phyloP scores from a whole-genome alignment of 2,888 invertebrate genomes.

The Allophyes oxyacanthae region DNA sequence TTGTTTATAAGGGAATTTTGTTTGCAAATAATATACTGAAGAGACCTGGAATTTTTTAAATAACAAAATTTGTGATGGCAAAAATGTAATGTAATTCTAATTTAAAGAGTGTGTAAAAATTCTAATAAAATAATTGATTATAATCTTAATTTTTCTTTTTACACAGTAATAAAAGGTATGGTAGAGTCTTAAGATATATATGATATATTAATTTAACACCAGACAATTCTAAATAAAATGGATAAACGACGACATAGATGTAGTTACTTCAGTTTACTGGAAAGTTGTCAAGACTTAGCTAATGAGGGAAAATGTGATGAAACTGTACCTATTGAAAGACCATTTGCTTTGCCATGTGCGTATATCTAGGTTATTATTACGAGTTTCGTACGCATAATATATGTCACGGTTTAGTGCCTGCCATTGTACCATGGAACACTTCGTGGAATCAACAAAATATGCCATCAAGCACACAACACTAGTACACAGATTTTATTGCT shows the following conservation, averaged over 20 bases:
- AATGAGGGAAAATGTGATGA: slow-evolving; percentile 27
- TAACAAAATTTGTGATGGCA: no score
- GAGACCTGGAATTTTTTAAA: no score
- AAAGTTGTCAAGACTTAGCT: slow-evolving; percentile 37
- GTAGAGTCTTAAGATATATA: neutral
- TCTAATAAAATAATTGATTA: no score
- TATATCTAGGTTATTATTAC: slow-evolving; percentile 20
- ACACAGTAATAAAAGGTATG: no score
- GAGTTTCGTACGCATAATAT: slow-evolving; percentile 15
- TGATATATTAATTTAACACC: slow-evolving; percentile 14
- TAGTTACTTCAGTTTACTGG: slow-evolving; percentile 29
- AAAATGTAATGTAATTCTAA: no score
- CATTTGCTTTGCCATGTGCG: slow-evolving; percentile 19
- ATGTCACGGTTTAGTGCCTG: slow-evolving; percentile 33
- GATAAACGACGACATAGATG: slow-evolving; percentile 21
- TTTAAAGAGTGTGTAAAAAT: no score
- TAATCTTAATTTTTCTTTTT: no score
- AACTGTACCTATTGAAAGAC: slow-evolving; percentile 28
- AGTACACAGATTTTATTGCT: slow-evolving; percentile 67
- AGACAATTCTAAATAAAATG: slow-evolving; percentile 12
- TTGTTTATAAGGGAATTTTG: slow-evolving; percentile 39
- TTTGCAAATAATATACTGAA: slow-evolving; percentile 13
- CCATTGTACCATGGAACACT: slow-evolving; percentile 45
- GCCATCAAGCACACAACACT: slow-evolving; percentile 48
- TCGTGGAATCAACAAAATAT: slow-evolving; percentile 57